A percentile compares a stretch with the other conserved stretches of the same genome.
Evolutionary conservation across 2,888 invertebrate species (phyloP).

Genomic region (Operophtera brumata): DNA sequence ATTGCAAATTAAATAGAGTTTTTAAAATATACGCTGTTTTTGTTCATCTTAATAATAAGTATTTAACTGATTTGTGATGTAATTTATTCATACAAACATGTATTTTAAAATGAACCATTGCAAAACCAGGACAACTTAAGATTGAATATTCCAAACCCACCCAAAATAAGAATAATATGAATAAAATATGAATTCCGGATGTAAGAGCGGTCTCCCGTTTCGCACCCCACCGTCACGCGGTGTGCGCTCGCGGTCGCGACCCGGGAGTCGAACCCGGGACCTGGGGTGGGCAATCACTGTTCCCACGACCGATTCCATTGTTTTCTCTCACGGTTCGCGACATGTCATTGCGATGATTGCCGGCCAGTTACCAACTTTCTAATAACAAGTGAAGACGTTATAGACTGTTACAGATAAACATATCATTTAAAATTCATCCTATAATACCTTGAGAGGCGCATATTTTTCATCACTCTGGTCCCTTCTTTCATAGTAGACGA

Average conservation of each 20-base stretch:
- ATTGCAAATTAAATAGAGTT: no score
- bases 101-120: background rate
- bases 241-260: constrained; percentile 46
- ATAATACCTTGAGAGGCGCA: no score
- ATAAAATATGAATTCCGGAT: constrained; percentile 63
- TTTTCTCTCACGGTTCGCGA: constrained; percentile 74
- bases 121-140: constrained; percentile 9
- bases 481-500: no score
- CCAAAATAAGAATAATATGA: constrained; percentile 37
- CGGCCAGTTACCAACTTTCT: constrained; percentile 52
- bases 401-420: background rate
- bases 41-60: no score
- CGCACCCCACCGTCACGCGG: constrained; percentile 74
- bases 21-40: no score
- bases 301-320: constrained; percentile 68
- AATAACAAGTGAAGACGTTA: constrained; percentile 48
- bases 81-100: no score
- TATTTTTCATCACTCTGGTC: no score
- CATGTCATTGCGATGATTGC: constrained; percentile 72
- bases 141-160: constrained; percentile 4
- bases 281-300: constrained; percentile 68
- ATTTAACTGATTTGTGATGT: no score
- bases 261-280: constrained; percentile 60
- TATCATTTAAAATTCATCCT: no score
- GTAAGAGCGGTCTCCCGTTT: constrained; percentile 55